Conservation (phyloP, 2,797 vertebrate species). For the Hozukius guyotensis region DNA sequence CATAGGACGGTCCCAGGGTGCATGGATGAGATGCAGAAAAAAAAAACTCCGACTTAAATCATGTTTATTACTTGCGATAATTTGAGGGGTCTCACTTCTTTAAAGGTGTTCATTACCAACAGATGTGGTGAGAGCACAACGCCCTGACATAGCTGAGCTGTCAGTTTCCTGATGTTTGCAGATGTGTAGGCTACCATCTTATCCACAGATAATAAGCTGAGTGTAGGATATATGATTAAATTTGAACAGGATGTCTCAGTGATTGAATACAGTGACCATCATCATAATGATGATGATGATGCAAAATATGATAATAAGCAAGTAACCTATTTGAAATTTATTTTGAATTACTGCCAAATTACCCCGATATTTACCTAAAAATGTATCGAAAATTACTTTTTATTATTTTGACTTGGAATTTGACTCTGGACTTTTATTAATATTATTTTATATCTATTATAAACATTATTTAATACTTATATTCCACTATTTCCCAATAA, state of each 20-base stretch:
- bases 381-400: too few species aligned
- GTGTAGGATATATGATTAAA: not conserved
- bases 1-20: constrained; percentile 58
- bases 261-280: not conserved
- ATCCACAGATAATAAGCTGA: not conserved
- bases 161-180: constrained; percentile 3
- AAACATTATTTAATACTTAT: too few species aligned
- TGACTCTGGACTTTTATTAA: too few species aligned
- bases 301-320: not conserved
- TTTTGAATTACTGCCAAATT: too few species aligned
- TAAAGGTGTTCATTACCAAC: constrained; percentile 25
- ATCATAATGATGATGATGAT: not conserved
- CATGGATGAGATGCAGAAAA: constrained; percentile 30
- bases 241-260: not conserved
- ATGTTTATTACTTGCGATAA: constrained; percentile 44
- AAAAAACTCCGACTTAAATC: constrained; percentile 61
- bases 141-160: not conserved
- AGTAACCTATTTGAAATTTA: too few species aligned
- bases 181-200: not conserved
- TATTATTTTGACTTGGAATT: too few species aligned
- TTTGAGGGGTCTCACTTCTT: constrained; percentile 52
- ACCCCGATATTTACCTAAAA: too few species aligned
- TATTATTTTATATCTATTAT: too few species aligned
- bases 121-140: not conserved
- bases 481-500: too few species aligned